Percentiles rank a stretch among this genome's conserved stretches.
These are phyloP conservation scores for Ricordea florida DNA, from an alignment of 92 coral and sea anemone genomes.

Conservation along the genomic window DNA sequence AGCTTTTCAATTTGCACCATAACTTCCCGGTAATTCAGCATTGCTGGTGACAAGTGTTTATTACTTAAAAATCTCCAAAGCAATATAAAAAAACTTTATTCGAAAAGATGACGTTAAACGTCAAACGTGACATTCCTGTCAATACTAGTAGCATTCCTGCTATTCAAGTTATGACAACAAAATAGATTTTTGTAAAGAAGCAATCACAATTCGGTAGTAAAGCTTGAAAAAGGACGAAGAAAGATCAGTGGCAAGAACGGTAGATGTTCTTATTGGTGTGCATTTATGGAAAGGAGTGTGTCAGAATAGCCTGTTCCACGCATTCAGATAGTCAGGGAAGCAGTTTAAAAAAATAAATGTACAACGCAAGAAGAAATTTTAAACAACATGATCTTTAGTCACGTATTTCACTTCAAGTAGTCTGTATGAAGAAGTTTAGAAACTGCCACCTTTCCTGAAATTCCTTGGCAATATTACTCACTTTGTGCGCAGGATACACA, in stretches of 20 bases:
- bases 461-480: constrained; percentile 19
- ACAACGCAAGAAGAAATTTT: background rate
- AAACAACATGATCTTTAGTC: background rate
- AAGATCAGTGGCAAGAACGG: constrained; percentile 4
- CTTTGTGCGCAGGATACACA: constrained; percentile 34
- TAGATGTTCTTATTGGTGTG: background rate
- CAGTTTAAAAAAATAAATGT: background rate
- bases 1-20: background rate
- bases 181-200: background rate
- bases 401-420: background rate
- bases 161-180: background rate
- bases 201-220: background rate
- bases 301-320: constrained; percentile 2
- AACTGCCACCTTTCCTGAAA: constrained; percentile 65
- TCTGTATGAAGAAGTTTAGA: constrained; percentile 39
- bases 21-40: background rate
- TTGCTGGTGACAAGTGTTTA: background rate
- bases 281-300: constrained; percentile 8
- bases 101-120: no score
- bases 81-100: background rate
- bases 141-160: background rate
- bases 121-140: background rate
- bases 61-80: background rate
- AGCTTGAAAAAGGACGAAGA: background rate
- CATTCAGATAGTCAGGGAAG: constrained; percentile 2